Evolutionary conservation across 2,888 invertebrate species (phyloP).

Genomic region (Argynnis bischoffii): DNA sequence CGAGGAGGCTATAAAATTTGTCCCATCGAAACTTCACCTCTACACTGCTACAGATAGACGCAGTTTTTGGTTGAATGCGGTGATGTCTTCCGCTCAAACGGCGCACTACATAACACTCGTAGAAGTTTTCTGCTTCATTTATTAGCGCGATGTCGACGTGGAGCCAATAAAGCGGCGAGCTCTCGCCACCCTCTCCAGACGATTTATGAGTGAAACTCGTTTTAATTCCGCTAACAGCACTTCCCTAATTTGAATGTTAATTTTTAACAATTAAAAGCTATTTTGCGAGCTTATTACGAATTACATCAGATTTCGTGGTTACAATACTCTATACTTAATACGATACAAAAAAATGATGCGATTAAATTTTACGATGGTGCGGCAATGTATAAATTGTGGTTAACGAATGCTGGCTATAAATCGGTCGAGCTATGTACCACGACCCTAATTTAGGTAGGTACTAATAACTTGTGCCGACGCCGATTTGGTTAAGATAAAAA

Average conservation of each 20-base stretch:
- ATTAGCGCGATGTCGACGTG: conserved; percentile 75
- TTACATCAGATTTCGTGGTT: conserved; percentile 37
- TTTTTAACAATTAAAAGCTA: conserved; percentile 78
- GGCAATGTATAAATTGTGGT: conserved; percentile 22
- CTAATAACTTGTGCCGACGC: conserved; percentile 12
- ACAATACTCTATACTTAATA: conserved; percentile 22
- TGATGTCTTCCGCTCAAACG: conserved; percentile 66
- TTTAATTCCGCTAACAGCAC: conserved; percentile 79
- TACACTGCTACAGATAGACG: conserved; percentile 52
- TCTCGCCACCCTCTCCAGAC: conserved; percentile 73
- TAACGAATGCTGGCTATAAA: conserved; percentile 26
- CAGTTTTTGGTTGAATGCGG: conserved; percentile 57
- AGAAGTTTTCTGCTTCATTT: conserved; percentile 81
- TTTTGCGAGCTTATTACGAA: conserved; percentile 72
- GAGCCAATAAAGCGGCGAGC: conserved; percentile 71
- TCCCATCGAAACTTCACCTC: conserved; percentile 62
- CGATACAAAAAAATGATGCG: conserved; percentile 27
- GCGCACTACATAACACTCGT: conserved; percentile 62
- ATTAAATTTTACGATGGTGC: conserved; percentile 33
- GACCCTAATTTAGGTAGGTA: conserved; percentile 22
- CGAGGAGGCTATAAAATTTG: conserved; percentile 52
- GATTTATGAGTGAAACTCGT: conserved; percentile 76
- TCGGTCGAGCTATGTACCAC: conserved; percentile 16
- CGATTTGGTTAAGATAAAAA: background rate
- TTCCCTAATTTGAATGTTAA: conserved; percentile 79